phyloP scores from a whole-genome alignment of 2,888 invertebrate species.

The Aricia artaxerxes region DNA sequence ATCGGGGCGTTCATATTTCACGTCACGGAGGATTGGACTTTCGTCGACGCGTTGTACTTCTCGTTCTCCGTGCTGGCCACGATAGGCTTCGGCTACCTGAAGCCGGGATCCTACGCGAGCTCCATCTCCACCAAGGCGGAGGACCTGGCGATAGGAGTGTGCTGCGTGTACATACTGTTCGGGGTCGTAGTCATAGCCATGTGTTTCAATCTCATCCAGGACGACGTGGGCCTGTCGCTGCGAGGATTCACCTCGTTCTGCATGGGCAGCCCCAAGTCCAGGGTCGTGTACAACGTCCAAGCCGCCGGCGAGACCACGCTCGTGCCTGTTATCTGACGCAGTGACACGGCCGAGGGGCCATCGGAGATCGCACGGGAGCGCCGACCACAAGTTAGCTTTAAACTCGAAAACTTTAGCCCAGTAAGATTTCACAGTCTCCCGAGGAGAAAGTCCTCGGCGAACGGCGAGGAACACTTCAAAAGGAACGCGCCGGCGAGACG shows the following conservation, averaged over 20 bases:
- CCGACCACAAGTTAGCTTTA: slow-evolving; percentile 62
- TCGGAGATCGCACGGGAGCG: slow-evolving; percentile 55
- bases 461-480: slow-evolving; percentile 78
- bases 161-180: slow-evolving; percentile 89
- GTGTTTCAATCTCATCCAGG: slow-evolving; percentile 92
- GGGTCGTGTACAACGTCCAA: slow-evolving; percentile 70
- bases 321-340: slow-evolving; percentile 79
- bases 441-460: slow-evolving; percentile 64
- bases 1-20: slow-evolving; percentile 95
- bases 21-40: slow-evolving; percentile 94
- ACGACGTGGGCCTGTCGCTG: slow-evolving; percentile 80
- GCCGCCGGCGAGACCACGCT: slow-evolving; percentile 74
- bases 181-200: slow-evolving; percentile 93
- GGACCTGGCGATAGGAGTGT: slow-evolving; percentile 87
- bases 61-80: slow-evolving; percentile 90
- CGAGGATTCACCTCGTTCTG: slow-evolving; percentile 52
- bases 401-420: slow-evolving; percentile 65
- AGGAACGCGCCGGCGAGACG: slow-evolving; percentile 83
- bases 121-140: slow-evolving; percentile 70
- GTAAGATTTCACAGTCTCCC: slow-evolving; percentile 81
- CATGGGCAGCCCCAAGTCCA: slow-evolving; percentile 53
- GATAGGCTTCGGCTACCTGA: slow-evolving; percentile 90
- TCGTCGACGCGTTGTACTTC: slow-evolving; percentile 92
- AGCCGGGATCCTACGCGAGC: slow-evolving; percentile 76
- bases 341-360: slow-evolving; percentile 63